Conservation (phyloP, 2,888 invertebrate species). For the Biston stratarius region DNA sequence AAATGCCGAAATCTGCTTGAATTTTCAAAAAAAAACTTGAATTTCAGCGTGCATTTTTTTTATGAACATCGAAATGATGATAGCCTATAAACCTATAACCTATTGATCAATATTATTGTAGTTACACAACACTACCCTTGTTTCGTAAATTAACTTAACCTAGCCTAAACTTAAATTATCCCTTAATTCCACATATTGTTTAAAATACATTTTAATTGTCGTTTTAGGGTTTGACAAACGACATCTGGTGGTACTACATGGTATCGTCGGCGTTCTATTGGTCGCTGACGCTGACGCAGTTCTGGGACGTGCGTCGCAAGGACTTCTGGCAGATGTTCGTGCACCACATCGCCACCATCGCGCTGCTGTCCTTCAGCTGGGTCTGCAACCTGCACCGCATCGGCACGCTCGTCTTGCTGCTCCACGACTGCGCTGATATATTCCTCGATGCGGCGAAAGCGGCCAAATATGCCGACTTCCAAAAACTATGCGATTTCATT, state of each 20-base stretch:
- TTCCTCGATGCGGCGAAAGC: constrained; percentile 97
- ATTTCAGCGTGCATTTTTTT: no score
- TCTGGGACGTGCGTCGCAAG: constrained; percentile 96
- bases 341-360: constrained; percentile 97
- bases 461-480: constrained; percentile 96
- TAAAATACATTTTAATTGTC: no score
- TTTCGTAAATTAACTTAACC: no score
- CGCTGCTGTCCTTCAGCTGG: constrained; percentile 97
- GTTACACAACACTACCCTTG: no score
- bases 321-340: constrained; percentile 99
- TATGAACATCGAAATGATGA: no score
- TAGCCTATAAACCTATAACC: no score
- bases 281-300: constrained; percentile 96
- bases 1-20: no score
- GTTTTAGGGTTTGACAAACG: constrained; percentile 91
- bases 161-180: no score
- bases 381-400: constrained; percentile 96
- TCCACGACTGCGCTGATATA: constrained; percentile 96
- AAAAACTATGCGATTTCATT: constrained; percentile 94
- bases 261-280: constrained; percentile 97
- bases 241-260: constrained; percentile 99
- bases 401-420: constrained; percentile 94
- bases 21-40: no score
- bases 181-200: no score
- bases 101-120: no score